phyloP scores from a whole-genome alignment of 2,113 vertebrate species.

The Scartelaos histophorus region DNA sequence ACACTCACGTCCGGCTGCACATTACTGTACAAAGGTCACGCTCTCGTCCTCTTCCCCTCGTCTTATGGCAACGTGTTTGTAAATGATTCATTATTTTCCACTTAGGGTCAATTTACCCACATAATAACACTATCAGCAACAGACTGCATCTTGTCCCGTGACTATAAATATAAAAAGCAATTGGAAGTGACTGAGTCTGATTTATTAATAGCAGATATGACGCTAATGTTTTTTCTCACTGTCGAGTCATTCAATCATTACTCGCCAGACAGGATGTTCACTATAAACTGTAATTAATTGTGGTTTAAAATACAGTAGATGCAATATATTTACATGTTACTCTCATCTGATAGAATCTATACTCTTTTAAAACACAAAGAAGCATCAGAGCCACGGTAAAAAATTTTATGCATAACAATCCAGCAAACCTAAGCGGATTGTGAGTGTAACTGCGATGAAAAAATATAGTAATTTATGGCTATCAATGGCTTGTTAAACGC shows the following conservation, averaged over 20 bases:
- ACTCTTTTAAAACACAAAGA: neutral
- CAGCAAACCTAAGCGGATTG: neutral
- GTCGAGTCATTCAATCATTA: too few species aligned
- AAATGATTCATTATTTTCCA: neutral
- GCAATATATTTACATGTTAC: neutral
- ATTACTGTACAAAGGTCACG: slow-evolving; percentile 1
- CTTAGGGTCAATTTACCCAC: neutral
- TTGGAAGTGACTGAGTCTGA: neutral
- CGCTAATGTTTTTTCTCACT: neutral
- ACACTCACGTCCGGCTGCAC: neutral
- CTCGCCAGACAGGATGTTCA: too few species aligned
- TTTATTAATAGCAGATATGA: neutral
- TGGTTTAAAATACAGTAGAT: too few species aligned
- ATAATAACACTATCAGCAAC: neutral
- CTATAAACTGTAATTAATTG: too few species aligned
- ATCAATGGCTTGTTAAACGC: too few species aligned
- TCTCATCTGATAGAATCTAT: neutral
- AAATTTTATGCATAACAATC: neutral
- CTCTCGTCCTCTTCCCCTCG: neutral
- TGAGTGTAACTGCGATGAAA: neutral
- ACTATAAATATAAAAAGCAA: neutral
- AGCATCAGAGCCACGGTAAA: neutral
- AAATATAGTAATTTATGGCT: too few species aligned
- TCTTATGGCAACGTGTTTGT: neutral
- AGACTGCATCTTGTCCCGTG: neutral